Percentiles rank a stretch among this genome's conserved stretches.
These are phyloP conservation scores for Gymnodraco acuticeps DNA, from an alignment of 2,797 vertebrate genomes.

Conservation along the genomic window DNA sequence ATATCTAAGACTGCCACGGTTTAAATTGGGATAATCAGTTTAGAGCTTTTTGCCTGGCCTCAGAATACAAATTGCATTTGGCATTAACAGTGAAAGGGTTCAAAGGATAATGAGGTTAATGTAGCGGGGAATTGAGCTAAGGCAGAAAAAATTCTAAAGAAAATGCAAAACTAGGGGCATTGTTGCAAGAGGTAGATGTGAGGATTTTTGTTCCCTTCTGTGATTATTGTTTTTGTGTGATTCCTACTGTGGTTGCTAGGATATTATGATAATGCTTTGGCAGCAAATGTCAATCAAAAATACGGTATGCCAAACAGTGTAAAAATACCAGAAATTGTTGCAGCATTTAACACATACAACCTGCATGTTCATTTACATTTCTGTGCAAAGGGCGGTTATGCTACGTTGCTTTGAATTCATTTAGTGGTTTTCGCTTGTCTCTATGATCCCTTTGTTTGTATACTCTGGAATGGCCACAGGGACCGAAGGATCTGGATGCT, in stretches of 20 bases:
- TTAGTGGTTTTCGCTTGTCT: constrained; percentile 70
- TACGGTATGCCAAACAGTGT: constrained; percentile 46
- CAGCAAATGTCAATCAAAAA: constrained; percentile 59
- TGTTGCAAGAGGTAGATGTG: constrained; percentile 85
- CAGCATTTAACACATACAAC: constrained; percentile 34
- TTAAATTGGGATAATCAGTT: constrained; percentile 99
- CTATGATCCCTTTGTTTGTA: constrained; percentile 80
- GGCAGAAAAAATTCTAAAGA: constrained; percentile 78
- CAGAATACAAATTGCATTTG: constrained; percentile 99
- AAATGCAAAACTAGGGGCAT: constrained; percentile 78
- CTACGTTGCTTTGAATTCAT: constrained; percentile 70
- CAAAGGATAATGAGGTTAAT: constrained; percentile 99
- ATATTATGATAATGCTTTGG: constrained; percentile 66
- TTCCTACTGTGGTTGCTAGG: constrained; percentile 56
- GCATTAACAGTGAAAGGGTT: constrained; percentile 98
- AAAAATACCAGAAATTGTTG: constrained; percentile 49
- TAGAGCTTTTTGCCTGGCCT: constrained; percentile 96
- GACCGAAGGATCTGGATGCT: constrained; percentile 75
- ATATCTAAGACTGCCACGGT: constrained; percentile 98
- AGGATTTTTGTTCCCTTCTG: constrained; percentile 23
- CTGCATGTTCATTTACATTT: constrained; percentile 53
- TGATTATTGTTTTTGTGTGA: constrained; percentile 58
- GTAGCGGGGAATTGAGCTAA: constrained; percentile 96
- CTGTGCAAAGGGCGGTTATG: constrained; percentile 54
- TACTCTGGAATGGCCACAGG: constrained; percentile 74